Evolutionary conservation across 2,113 vertebrate species (phyloP).

Genomic region (Nibea albiflora): DNA sequence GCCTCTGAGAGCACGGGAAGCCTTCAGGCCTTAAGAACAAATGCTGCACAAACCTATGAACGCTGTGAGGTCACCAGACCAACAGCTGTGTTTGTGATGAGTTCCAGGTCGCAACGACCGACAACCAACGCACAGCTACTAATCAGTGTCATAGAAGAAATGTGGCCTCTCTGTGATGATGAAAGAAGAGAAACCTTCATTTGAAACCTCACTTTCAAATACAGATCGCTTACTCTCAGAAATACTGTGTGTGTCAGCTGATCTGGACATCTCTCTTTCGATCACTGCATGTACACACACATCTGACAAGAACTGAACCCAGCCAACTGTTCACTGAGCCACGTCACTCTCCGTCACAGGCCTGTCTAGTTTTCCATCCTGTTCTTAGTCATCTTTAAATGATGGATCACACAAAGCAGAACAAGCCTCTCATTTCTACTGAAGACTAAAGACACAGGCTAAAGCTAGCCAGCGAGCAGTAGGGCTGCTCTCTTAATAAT

Average conservation of each 20-base stretch:
- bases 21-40: slow-evolving; percentile 19
- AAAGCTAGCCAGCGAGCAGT: background rate
- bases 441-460: background rate
- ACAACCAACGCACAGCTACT: slow-evolving; percentile 9
- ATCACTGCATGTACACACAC: background rate
- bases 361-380: background rate
- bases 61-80: slow-evolving; percentile 13
- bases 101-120: background rate
- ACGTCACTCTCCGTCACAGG: background rate
- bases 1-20: background rate
- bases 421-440: background rate
- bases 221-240: background rate
- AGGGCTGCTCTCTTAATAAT: too few species aligned
- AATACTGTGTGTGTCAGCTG: background rate
- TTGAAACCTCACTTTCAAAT: slow-evolving; percentile 23
- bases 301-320: background rate
- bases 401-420: background rate
- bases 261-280: background rate
- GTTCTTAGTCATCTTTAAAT: background rate
- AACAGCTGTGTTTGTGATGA: slow-evolving; percentile 52
- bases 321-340: background rate
- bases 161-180: slow-evolving; percentile 2
- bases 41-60: background rate
- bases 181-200: slow-evolving; percentile 15
- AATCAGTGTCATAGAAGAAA: slow-evolving; percentile 36